A percentile compares a stretch with the other conserved stretches of the same genome.
Conservation (phyloP, 2,113 vertebrate species). For the Zosterops pallidus region DNA sequence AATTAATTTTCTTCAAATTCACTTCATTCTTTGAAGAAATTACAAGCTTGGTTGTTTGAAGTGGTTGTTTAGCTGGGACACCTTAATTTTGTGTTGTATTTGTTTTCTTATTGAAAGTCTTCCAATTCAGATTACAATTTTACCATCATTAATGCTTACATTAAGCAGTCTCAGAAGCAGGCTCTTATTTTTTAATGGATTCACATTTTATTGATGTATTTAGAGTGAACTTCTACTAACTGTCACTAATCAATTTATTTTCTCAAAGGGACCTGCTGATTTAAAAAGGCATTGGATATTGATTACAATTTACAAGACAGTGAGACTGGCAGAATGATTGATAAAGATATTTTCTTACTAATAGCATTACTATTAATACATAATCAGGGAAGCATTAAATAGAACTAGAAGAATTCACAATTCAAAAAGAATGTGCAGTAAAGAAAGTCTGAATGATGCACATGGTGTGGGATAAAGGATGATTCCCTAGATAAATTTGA, state of each 20-base stretch:
- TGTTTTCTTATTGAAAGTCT: background rate
- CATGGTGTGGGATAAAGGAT: background rate
- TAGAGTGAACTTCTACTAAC: background rate
- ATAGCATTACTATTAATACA: background rate
- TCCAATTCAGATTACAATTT: background rate
- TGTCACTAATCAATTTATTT: background rate
- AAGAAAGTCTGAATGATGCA: background rate
- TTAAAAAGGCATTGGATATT: background rate
- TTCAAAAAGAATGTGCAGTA: background rate
- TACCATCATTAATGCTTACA: background rate
- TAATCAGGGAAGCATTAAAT: background rate
- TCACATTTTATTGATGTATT: background rate
- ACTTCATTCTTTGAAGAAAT: background rate
- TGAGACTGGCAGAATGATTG: background rate
- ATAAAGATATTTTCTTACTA: background rate
- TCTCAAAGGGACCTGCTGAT: background rate
- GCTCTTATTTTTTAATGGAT: background rate
- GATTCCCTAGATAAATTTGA: background rate
- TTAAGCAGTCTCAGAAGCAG: background rate
- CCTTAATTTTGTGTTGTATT: background rate
- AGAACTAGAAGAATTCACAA: background rate
- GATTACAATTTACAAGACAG: background rate
- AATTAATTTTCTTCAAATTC: background rate
- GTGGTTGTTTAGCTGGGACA: background rate
- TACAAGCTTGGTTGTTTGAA: background rate